These are phyloP conservation scores for human DNA, from an alignment of 2,113 vertebrate species.

Conservation along the genomic window GRCh38 chr2:17041001-17041500, in stretches of 20 bases:
- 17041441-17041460: not conserved
- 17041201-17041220: not conserved
- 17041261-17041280: accelerated
- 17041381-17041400: not conserved
- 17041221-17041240: not conserved
- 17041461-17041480: not conserved
- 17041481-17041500: not conserved
- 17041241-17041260: not conserved
- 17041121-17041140: not conserved
- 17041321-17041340: not conserved
- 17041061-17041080: not conserved
- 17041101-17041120: not conserved
- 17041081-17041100: not conserved
- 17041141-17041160: not conserved
- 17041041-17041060: not conserved
- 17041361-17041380: not conserved
- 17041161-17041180: not conserved
- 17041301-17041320: not conserved
- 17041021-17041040: not conserved
- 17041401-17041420: not conserved
- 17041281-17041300: not conserved
- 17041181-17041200: not conserved
- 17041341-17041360: not conserved
- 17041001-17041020: not conserved
- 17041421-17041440: not conserved